Percentiles rank a stretch among this genome's conserved stretches.
These are phyloP conservation scores for Antechinus stuartii DNA, from an alignment of 2,113 vertebrate genomes.

Conservation along the genomic window DNA sequence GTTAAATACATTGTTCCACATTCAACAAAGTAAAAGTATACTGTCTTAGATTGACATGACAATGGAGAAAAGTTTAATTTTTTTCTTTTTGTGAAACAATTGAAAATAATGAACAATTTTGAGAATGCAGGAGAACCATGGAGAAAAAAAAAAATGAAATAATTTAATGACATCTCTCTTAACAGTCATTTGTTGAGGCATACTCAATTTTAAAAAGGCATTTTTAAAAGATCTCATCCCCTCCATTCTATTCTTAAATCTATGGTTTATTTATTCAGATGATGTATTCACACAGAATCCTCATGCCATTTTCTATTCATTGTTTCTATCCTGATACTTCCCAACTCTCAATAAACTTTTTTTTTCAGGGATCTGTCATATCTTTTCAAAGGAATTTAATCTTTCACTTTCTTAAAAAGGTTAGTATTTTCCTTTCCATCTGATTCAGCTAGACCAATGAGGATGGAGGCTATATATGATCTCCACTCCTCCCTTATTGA, in stretches of 20 bases:
- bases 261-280: not conserved
- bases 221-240: not conserved
- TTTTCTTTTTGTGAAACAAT: not conserved
- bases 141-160: not conserved
- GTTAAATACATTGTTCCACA: not conserved
- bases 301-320: not conserved
- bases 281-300: not conserved
- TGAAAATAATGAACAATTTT: not conserved
- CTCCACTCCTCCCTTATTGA: not conserved
- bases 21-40: not conserved
- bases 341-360: not conserved
- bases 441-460: not conserved
- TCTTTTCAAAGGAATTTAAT: not conserved
- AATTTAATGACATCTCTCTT: not conserved
- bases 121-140: not conserved
- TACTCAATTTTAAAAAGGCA: not conserved
- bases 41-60: not conserved
- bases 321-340: not conserved
- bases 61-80: not conserved
- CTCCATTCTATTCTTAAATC: not conserved
- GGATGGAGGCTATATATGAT: not conserved
- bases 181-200: too few species aligned
- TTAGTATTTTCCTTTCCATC: not conserved
- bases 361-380: not conserved
- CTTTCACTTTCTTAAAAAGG: not conserved